Evolutionary conservation across 64 coral and sea anemone genomes (phyloP), one percentile per base, ranked within the genome.

Genomic region (Actinia tenebrosa): DNA sequence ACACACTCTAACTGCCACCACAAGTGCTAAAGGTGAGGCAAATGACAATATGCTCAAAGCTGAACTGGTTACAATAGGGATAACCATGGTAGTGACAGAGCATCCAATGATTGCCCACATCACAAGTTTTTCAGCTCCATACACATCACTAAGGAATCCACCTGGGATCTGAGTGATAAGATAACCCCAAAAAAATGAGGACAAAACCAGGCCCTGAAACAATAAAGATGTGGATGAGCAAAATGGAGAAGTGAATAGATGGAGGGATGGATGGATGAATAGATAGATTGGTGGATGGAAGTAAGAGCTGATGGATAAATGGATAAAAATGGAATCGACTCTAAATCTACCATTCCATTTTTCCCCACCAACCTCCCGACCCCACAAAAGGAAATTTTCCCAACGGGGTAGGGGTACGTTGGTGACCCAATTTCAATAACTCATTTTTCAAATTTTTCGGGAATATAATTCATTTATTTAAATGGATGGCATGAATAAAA

Each of bases 151-250:
- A 7, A 85, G 60, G 60, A 85, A 85, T 7, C 83, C 83, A 22
- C 52, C 83, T 42, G 83, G 83, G 7, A 85, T 23, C 60, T 59
- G 56, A 64, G 56, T 59, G 30, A 85, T 23, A 4, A 85, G 42
- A 45, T 85, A 85, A 10, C 83, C 83, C 83, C 83, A 85, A 56
- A 85, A 85, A 44, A 85, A 60, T 3, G 83, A 85, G 3, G 83
- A 85, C 83, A 85, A 85, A n/a, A 85, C 56, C 13, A 85, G 83
- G 13, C 80, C 80, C 80, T 83, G 80, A 45, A 83, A 83, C 11
- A 52, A 83, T 1, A 80, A 80, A 80, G 10, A 80, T 4, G 11
- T 80, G 8, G 14, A 26, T 80, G 20, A 23, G 22, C 9, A 66
- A 66, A 66, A 37, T 37, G 30, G 30, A 37, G 30, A 37, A 37